phyloP scores from a whole-genome alignment of 2,888 invertebrate genomes.

The Sminthurinus aureus region DNA sequence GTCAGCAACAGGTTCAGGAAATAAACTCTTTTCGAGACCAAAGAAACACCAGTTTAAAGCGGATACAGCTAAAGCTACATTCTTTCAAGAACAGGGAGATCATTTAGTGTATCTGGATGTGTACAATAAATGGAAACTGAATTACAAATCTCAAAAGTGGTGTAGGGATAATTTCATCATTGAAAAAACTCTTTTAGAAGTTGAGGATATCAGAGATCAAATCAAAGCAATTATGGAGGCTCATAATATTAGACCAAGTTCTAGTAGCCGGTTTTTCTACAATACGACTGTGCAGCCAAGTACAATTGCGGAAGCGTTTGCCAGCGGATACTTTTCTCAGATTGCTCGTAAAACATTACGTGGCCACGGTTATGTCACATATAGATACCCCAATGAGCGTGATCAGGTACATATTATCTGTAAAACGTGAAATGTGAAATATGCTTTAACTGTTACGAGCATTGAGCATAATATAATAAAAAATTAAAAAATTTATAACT shows the following conservation, averaged over 20 bases:
- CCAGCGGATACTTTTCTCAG: slow-evolving; percentile 32
- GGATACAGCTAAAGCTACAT: slow-evolving; percentile 2
- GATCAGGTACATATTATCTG: too few relatives aligned
- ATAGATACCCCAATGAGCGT: slow-evolving; percentile 14
- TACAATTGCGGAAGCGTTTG: slow-evolving; percentile 25
- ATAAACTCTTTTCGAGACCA: slow-evolving; percentile 29
- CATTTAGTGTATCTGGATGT: slow-evolving; percentile 32
- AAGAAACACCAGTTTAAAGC: slow-evolving; percentile 24
- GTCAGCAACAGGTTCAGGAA: slow-evolving; percentile 65
- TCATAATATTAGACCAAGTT: neutral
- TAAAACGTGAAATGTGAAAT: too few relatives aligned
- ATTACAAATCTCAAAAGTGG: slow-evolving; percentile 8
- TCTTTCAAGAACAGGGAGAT: slow-evolving; percentile 33
- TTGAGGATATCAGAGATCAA: slow-evolving; percentile 29
- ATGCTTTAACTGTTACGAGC: too few relatives aligned
- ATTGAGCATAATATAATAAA: too few relatives aligned
- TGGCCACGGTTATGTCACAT: slow-evolving; percentile 24
- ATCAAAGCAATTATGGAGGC: slow-evolving; percentile 9
- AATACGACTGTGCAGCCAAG: neutral
- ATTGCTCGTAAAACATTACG: slow-evolving; percentile 27
- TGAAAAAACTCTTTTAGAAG: slow-evolving; percentile 24
- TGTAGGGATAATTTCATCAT: slow-evolving; percentile 33
- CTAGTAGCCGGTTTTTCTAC: neutral
- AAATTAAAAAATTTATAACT: too few relatives aligned
- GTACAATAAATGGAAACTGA: slow-evolving; percentile 13